A percentile compares a stretch with the other conserved stretches of the same genome.
phyloP scores from a whole-genome alignment of 2,888 invertebrate genomes.

The Lasioglossum zephyrum region DNA sequence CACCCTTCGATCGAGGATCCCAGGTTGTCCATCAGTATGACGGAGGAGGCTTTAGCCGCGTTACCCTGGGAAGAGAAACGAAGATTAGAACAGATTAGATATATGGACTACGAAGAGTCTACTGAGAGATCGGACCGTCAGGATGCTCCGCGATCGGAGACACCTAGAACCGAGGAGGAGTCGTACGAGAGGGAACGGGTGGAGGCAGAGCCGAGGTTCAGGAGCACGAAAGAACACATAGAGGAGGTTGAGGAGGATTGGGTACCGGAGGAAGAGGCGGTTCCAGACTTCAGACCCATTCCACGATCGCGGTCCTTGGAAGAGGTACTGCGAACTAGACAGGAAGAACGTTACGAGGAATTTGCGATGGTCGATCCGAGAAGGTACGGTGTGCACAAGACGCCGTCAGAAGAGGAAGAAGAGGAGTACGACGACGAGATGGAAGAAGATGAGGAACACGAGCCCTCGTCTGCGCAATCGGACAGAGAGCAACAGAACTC shows the following conservation, averaged over 20 bases:
- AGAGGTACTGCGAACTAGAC: conserved; percentile 57
- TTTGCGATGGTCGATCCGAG: conserved; percentile 77
- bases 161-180: conserved; percentile 62
- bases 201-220: conserved; percentile 75
- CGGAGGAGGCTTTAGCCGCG: conserved; percentile 61
- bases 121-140: conserved; percentile 59
- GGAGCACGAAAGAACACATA: conserved; percentile 50
- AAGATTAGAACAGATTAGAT: conserved; percentile 66
- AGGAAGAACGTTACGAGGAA: conserved; percentile 52
- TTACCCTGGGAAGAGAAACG: conserved; percentile 73
- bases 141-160: conserved; percentile 44
- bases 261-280: conserved; percentile 46
- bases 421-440: conserved; percentile 67
- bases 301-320: conserved; percentile 59
- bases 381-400: conserved; percentile 59
- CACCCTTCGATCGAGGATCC: conserved; percentile 81
- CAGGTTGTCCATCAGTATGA: conserved; percentile 75
- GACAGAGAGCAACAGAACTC: conserved; percentile 86
- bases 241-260: conserved; percentile 43
- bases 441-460: conserved; percentile 72
- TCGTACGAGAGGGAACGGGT: conserved; percentile 66
- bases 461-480: conserved; percentile 78
- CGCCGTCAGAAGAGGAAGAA: conserved; percentile 52
- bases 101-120: conserved; percentile 74
- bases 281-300: conserved; percentile 52